Evolutionary conservation across 2,797 vertebrate species (phyloP), one percentile per base, ranked within the genome.

Genomic region (Tenualosa ilisha): DNA sequence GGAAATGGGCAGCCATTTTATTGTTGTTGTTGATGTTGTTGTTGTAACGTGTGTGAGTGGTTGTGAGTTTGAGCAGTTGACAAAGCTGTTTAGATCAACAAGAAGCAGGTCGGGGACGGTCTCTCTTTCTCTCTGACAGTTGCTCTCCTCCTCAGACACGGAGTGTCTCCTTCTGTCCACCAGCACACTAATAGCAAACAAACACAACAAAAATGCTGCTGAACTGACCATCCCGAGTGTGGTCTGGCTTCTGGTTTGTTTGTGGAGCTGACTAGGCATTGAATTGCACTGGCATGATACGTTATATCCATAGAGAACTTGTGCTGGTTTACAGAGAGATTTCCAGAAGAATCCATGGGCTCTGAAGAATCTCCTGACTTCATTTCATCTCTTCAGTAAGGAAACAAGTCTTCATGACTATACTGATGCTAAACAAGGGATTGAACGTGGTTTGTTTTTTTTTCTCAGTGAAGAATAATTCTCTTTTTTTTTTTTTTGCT

Each of bases 1-100:
- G 81, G 83, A 81, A 85, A 40, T 82, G 83, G 84, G 61, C 61
- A 43, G 86, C 84, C 49, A 84, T 86, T 86, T 84, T 86, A 81
- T 40, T 81, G 46, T 72, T 22, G 20, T 22, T 22, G 11, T 12
- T 54, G 56, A 26, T 81, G 46, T 72, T 22, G 20, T 22, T 22
- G 11, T 12, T 54, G 56, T 65, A 11, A 31, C 26, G n/a, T 65
- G 13, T 6, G 17, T 22, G 65, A 37, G 11, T 72, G 65, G 37
- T 72, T 72, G 63, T 15, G 26, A 72, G 12, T 72, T 72, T 26
- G 26, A 72, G 31, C 31, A 13, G 65, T 72, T 72, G 31, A 72
- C 26, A 31, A 31, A 72, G 26, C 13, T 72, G 12, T 72, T 40
- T 26, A 72, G 65, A 31, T 72, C 26, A 72, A 72, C 65, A 72